Base-by-base conservation (phyloP, 2,113 vertebrate species). In the Rhadina sibilatrix region DNA sequence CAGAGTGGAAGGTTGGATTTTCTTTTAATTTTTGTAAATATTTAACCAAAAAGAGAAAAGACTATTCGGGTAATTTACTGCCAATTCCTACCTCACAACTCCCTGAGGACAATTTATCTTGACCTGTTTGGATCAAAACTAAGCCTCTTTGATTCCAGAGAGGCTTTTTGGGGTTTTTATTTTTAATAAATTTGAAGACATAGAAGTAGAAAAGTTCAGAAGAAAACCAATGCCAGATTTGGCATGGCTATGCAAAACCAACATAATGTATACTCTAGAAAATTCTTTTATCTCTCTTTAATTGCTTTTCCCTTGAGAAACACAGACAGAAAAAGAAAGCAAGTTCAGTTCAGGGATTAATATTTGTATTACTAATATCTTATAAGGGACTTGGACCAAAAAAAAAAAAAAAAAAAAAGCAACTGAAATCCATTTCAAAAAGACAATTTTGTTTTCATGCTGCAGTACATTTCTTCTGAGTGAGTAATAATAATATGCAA, bases 281-380 rank as follows among this genome's bases (percentile, higher is more conserved):
- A 56, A 18, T 37, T 59, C 8, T 78, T 85, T 76, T 11, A 28
- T 30, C 23, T 74, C 28, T 61, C 25, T 28, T 66, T 87, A 80
- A 61, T 46, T 69, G 30, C 21, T 81, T 81, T 37, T 88, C 12
- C 20, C 74, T 53, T 86, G 46, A 84, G 49, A 63, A 61, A 14
- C 18, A 59, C 3, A 23, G 23, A 35, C 12, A 40, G 46, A 47
- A 68, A 56, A 47, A 40, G 59, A 25, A 53, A 49, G 6, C 15
- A 46, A 83, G 6, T 53, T 95, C 59, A 74, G 15, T 52, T 83
- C 27, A 86, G 72, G 14, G 37, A 72, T 78, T 83, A 82, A 54
- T 75, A 83, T 50, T 77, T 79, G 37, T 72, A 61, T 54, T 89
- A 59, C 18, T 82, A 87, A 79, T 75, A 59, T 30, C 40, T 93